Evolutionary conservation across 2,113 vertebrate genomes (phyloP), one percentile per base, ranked within the genome.

Genomic region (Ceratotherium simum): DNA sequence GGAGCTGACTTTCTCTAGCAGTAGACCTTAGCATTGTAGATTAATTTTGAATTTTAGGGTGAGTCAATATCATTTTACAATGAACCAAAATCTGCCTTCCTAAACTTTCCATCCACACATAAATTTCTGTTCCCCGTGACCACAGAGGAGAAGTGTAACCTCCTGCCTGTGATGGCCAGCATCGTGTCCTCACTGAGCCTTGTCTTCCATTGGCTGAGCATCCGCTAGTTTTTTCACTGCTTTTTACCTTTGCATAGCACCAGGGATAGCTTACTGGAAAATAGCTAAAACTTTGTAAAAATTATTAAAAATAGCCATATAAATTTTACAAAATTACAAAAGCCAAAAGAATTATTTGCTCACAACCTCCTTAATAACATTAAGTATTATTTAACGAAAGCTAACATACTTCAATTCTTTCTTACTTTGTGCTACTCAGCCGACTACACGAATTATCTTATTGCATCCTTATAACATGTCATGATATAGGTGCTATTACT

Each of bases 361-460:
- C 48, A 67, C 20, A 86, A 42, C 8, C 48, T 87, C 33, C 29
- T 76, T 94, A 75, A 67, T 92, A 72, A 48, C 29, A 69, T 51
- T 60, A 80, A 80, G 23, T 36, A 58, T 94, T 81, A 94, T 94
- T 94, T 80, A 84, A 95, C 76, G 36, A 80, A 84, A 33, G n/a
- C 29, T 72, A 75, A 90, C 13, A 85, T 27, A 54, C 17, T 36
- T 58, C 69, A 87, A 96, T 87, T 85, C 90, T 73, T 92, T 76
- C 46, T 70, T 85, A 39, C n/a, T 92, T 56, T 87, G 48, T 29
- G 12, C 36, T 75, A 60, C 10, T 70, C 42, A 65, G 42, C 23
- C 72, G 83, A 76, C 29, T 70, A 20, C 5, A 90, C 27, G n/a
- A 29, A 93, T 91, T 73, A 69, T 75, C 67, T 79, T 76, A 64